Conservation (phyloP, 2,797 vertebrate species). For the Gadopsis bispinosus region DNA sequence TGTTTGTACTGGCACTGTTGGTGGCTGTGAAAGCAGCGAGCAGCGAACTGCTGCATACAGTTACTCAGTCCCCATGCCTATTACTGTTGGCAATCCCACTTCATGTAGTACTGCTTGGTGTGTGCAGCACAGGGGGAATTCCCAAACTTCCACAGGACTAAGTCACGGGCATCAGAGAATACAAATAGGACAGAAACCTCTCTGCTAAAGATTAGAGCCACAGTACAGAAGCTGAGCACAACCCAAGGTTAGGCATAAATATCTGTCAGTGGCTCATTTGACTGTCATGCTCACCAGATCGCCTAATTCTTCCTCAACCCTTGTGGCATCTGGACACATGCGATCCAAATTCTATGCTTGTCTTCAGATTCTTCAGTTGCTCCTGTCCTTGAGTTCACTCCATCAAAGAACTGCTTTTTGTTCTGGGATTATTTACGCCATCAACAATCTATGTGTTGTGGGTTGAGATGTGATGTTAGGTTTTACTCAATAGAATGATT, state of each 20-base stretch:
- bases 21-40: conserved; percentile 24
- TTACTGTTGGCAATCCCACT: conserved; percentile 32
- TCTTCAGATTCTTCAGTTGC: conserved; percentile 10
- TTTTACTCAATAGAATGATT: conserved; percentile 45
- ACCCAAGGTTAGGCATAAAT: conserved; percentile 31
- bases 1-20: not conserved
- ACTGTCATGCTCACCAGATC: conserved; percentile 19
- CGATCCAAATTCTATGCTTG: conserved; percentile 3
- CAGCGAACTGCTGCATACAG: conserved; percentile 7
- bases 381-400: conserved; percentile 14
- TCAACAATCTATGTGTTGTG: conserved; percentile 5
- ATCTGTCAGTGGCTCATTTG: conserved; percentile 42
- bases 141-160: conserved; percentile 55
- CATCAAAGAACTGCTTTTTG: not conserved
- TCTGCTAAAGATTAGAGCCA: conserved; percentile 30
- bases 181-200: conserved; percentile 37
- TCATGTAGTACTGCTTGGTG: conserved; percentile 48
- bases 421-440: not conserved
- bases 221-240: conserved; percentile 15
- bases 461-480: not conserved
- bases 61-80: conserved; percentile 8
- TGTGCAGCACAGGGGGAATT: conserved; percentile 45
- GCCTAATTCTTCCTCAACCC: conserved; percentile 14
- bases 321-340: conserved; percentile 17
- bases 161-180: conserved; percentile 47